Base-by-base conservation (phyloP, 2,888 invertebrate species). In the Epistrophella euchroma region DNA sequence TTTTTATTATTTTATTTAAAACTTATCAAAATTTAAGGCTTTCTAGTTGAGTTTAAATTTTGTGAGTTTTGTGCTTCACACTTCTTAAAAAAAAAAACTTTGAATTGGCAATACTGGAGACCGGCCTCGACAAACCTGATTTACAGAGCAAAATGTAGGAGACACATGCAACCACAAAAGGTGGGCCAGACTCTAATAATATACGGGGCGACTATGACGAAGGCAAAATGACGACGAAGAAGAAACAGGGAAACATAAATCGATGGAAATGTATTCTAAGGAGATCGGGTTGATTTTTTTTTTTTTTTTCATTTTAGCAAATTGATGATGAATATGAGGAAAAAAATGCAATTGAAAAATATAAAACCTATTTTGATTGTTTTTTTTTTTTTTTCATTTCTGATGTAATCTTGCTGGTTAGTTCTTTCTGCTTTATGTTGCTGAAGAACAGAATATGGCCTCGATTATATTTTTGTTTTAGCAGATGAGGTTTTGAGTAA, bases 291-390 rank as follows among this genome's bases (percentile, higher is more conserved):
- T 52, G 55, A 50, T n/a, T 43, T 32, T 45, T 50, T 37, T 22
- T 62, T 32, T 58, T 28, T 22, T 60, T 35, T 40, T 32, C 19
- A 10, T 45, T 72, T 62, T 73, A 15, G 68, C 70, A 79, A 74
- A 79, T 71, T 71, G 79, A 75, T 71, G 83, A 84, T 78, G 74
- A 52, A 71, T 75, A 71, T 58, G 79, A 56, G 32, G 70, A 40
- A 55, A 40, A 47, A 71, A 43, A 70, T 79, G 17, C 47, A 79
- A 79, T 79, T 74, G 64, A 32, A 84, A 79, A 71, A 79, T 56
- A 64, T n/a, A 45, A 43, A 45, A 74, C 43, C 22, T 52, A 28
- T 25, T 52, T 28, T 28, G 13, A 22, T 50, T 6, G 13, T 15
- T 22, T 19, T 58, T 58, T 58, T 55, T 56, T 47, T 47, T 71